Evolutionary conservation across 2,797 vertebrate genomes (phyloP).

Genomic region (Ctenopoma kingsleyae): DNA sequence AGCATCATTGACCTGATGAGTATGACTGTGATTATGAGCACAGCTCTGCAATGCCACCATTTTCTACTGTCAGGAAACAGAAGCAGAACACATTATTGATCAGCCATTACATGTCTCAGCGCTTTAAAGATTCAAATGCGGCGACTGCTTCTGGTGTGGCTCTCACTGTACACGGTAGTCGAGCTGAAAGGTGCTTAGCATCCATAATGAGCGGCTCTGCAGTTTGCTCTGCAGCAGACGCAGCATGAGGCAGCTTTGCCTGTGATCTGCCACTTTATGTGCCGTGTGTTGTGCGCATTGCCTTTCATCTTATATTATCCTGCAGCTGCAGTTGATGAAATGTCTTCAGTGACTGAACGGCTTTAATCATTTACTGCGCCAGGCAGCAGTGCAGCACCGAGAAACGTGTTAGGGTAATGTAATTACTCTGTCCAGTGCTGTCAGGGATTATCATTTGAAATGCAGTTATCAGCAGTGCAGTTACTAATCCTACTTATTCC

Average conservation of each 20-base stretch:
- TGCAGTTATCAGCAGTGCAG: neutral
- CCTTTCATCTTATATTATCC: slow-evolving; percentile 6
- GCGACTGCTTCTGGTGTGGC: neutral
- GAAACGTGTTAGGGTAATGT: neutral
- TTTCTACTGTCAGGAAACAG: neutral
- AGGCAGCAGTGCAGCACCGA: neutral
- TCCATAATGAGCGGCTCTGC: slow-evolving; percentile 35
- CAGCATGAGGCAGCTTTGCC: slow-evolving; percentile 11
- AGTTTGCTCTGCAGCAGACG: slow-evolving; percentile 28
- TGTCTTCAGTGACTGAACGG: neutral
- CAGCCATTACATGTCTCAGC: neutral
- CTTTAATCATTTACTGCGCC: slow-evolving; percentile 4
- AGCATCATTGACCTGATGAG: neutral
- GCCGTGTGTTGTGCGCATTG: neutral
- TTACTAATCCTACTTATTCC: neutral
- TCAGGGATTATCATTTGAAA: neutral
- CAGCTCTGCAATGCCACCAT: neutral
- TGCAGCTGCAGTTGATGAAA: slow-evolving; percentile 3
- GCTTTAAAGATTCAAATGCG: neutral
- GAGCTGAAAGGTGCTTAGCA: slow-evolving; percentile 35
- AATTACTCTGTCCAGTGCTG: neutral
- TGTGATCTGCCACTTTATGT: neutral
- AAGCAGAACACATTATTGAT: neutral
- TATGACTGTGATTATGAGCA: slow-evolving; percentile 15
- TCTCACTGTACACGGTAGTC: neutral